Evolutionary conservation across 1,140 invertebrate species (phyloP).

Genomic region (Aphelenchoides besseyi): DNA sequence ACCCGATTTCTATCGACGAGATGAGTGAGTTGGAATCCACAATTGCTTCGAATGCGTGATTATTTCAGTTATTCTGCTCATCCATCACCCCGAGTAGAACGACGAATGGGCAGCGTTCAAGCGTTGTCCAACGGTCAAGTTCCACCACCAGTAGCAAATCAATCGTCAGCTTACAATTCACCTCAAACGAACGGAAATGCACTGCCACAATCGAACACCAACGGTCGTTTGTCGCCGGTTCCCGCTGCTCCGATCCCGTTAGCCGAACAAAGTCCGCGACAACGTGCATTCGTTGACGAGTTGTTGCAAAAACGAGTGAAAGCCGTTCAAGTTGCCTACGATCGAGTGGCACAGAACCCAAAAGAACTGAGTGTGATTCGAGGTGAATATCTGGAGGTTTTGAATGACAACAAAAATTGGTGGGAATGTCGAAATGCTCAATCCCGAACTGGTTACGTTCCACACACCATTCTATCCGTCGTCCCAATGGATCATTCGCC

Average conservation of each 20-base stretch:
- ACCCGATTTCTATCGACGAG: constrained; percentile 44
- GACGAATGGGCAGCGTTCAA: constrained; percentile 33
- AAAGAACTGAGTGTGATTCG: constrained; percentile 92
- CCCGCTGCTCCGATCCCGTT: constrained; percentile 29
- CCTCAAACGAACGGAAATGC: constrained; percentile 11
- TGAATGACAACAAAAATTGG: constrained; percentile 94
- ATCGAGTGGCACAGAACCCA: constrained; percentile 90
- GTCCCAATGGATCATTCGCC: constrained; percentile 30
- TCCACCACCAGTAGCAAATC: not conserved
- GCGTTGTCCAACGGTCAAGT: constrained; percentile 29
- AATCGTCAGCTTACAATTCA: not conserved
- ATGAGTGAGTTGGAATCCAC: constrained; percentile 6
- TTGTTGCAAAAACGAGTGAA: constrained; percentile 34
- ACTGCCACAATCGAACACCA: not conserved
- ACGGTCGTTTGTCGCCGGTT: not conserved
- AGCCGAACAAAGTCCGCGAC: constrained; percentile 46
- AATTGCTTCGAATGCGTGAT: not conserved
- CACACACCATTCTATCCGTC: constrained; percentile 82
- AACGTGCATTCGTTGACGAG: constrained; percentile 51
- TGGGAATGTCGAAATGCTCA: constrained; percentile 85
- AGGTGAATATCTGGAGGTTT: constrained; percentile 88
- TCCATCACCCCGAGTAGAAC: constrained; percentile 29
- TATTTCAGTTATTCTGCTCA: constrained; percentile 28
- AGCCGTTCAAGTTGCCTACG: constrained; percentile 81
- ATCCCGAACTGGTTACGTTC: constrained; percentile 73